phyloP scores from a whole-genome alignment of 2,797 vertebrate genomes.

The Gephyroberyx darwinii region DNA sequence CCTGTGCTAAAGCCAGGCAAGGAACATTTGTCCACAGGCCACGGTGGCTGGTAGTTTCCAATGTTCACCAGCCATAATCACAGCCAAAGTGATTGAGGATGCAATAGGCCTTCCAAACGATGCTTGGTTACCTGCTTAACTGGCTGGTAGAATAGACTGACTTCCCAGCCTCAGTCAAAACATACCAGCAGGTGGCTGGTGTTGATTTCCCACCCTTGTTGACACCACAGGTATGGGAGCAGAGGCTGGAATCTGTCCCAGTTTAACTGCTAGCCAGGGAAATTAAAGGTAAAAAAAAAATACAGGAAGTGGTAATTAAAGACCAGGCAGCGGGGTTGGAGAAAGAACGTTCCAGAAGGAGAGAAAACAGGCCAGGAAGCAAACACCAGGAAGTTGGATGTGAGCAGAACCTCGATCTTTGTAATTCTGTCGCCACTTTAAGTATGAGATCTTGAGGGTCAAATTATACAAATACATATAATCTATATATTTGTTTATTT shows the following conservation, averaged over 20 bases:
- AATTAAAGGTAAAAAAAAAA: conserved; percentile 62
- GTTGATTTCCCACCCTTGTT: conserved; percentile 55
- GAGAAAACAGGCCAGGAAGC: conserved; percentile 64
- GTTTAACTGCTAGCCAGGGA: conserved; percentile 63
- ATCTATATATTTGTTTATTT: conserved; percentile 88
- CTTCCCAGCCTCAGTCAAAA: conserved; percentile 34
- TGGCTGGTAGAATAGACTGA: conserved; percentile 26
- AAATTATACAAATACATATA: conserved; percentile 87
- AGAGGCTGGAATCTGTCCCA: conserved; percentile 60
- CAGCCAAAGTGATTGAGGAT: conserved; percentile 20
- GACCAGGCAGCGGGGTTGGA: conserved; percentile 61
- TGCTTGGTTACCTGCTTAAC: conserved; percentile 30
- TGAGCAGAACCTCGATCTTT: conserved; percentile 61
- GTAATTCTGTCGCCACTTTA: conserved; percentile 66
- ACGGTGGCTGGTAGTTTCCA: not conserved
- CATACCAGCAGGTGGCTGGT: conserved; percentile 42
- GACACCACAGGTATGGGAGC: conserved; percentile 57
- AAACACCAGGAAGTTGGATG: conserved; percentile 62
- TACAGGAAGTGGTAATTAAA: conserved; percentile 64
- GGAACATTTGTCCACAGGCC: not conserved
- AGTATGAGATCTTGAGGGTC: conserved; percentile 76
- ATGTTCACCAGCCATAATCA: not conserved
- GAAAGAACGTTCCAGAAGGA: conserved; percentile 50
- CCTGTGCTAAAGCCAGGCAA: not conserved
- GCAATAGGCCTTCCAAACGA: conserved; percentile 23